Evolutionary conservation across 1,140 invertebrate species (phyloP).

Genomic region (Coenobita brevimanus): DNA sequence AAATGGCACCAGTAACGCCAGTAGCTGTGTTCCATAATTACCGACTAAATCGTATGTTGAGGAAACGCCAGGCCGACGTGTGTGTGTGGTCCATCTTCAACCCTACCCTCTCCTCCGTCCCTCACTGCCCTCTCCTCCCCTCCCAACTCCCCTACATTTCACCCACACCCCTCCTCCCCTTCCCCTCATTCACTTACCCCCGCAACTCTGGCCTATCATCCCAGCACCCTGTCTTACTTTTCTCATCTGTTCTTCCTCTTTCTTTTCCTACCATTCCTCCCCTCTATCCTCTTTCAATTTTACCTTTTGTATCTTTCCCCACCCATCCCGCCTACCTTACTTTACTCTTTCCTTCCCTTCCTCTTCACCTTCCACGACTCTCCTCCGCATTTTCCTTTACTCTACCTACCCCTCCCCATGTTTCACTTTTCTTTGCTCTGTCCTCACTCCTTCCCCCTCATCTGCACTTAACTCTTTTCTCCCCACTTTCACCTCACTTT

Average conservation of each 20-base stretch:
- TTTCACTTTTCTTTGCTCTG: no score
- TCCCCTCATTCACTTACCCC: not conserved
- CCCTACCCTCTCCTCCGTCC: no score
- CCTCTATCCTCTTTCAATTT: no score
- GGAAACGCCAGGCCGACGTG: not conserved
- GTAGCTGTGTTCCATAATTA: constrained; percentile 25
- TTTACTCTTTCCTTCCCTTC: not conserved
- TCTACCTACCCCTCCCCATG: no score
- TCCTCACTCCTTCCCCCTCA: no score
- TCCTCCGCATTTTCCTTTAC: no score
- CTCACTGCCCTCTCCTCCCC: not conserved
- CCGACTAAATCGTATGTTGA: constrained; percentile 17
- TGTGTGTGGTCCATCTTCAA: constrained; percentile 26
- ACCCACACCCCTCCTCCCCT: not conserved
- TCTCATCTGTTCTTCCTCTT: not conserved
- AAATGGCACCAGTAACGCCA: constrained; percentile 30
- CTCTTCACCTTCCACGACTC: no score
- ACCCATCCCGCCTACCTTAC: not conserved
- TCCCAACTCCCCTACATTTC: not conserved
- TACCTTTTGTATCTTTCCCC: not conserved
- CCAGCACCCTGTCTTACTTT: not conserved
- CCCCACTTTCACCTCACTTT: no score
- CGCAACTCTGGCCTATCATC: not conserved
- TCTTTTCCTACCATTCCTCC: not conserved
- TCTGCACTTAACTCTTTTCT: no score